Evolutionary conservation across 1,140 invertebrate genomes (phyloP), one percentile per base, ranked within the genome.

Genomic region (Pseudomyrmex gracilis): DNA sequence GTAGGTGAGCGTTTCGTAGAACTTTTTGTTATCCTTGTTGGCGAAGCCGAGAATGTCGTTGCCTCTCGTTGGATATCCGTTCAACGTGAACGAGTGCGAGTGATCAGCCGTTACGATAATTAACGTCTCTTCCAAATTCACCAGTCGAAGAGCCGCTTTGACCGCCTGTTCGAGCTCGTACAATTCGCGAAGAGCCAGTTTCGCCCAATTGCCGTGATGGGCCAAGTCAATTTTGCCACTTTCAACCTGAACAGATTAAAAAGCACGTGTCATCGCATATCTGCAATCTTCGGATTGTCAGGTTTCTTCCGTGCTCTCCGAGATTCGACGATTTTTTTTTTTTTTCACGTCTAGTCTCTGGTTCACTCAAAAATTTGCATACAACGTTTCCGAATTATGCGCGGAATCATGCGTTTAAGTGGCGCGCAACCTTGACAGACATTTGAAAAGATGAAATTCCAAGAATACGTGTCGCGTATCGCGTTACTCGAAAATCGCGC

Each of bases 161-260:
- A 97, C 94, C 1, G 96, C 96, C 73, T 96, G 94, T 51, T 97
- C 97, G 15, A 98, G 94, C 76, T 95, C 96, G 2, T 96, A 90
- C 0, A 96, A 93, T 89, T 98, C 97, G 13, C 95, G 94, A 1
- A 98, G 87, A 0, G 98, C 97, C 45, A 96, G 92, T 68, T 95
- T 93, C 1, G 96, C 97, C 77, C 95, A 95, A 87, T 96, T 97
- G 1, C 95, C 93, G 90, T 98, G 98, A 92, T 98, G 97, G 0
- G 96, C 98, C 71, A 97, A 95, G 91, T 98, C 98, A 47, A 98
- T 98, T 74, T 96, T 96, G 0, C 97, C 97, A 9, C 96, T 96
- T 89, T 96, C 95, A 3, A 96, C 95, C 87, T 95, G 76, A 0
- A 92, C 5, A 90, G 73, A 66, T 71, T 2, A 17, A 49, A 64